phyloP scores from a whole-genome alignment of 2,797 vertebrate genomes.

The Enteromius afrohamiltoni region DNA sequence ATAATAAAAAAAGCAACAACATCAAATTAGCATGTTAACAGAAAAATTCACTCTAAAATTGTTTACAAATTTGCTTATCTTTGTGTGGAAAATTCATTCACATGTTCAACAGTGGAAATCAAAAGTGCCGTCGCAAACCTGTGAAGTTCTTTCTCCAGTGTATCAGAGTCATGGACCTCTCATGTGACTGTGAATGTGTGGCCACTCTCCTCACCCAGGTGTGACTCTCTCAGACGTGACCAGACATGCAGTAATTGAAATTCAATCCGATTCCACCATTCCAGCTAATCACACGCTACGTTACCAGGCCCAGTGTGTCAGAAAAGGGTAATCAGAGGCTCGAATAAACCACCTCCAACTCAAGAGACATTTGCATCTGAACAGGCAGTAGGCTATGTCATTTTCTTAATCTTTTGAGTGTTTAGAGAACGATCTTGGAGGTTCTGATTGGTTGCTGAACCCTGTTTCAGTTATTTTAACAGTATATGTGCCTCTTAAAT shows the following conservation, averaged over 20 bases:
- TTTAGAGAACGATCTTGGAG: background rate
- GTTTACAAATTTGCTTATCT: background rate
- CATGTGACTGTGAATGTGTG: background rate
- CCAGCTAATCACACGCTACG: slow-evolving; percentile 42
- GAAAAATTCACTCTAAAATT: no score
- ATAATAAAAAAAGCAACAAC: no score
- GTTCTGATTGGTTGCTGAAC: background rate
- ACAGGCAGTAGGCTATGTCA: background rate
- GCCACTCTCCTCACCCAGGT: background rate
- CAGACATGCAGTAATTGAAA: slow-evolving; percentile 46
- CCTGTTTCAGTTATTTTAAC: background rate
- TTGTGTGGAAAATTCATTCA: background rate
- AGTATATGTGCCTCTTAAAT: background rate
- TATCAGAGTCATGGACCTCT: background rate
- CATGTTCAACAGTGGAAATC: background rate
- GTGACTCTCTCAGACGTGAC: background rate
- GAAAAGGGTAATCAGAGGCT: slow-evolving; percentile 23
- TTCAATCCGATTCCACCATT: slow-evolving; percentile 23
- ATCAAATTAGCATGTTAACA: no score
- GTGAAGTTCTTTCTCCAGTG: background rate
- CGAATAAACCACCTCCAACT: slow-evolving; percentile 4
- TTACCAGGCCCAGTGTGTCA: slow-evolving; percentile 21
- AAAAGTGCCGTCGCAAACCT: background rate
- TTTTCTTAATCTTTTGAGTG: background rate
- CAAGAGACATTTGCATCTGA: background rate